A percentile compares a stretch with the other conserved stretches of the same genome.
These are phyloP conservation scores for Morinoia aosen DNA, from an alignment of 2,888 invertebrate genomes.

Conservation along the genomic window DNA sequence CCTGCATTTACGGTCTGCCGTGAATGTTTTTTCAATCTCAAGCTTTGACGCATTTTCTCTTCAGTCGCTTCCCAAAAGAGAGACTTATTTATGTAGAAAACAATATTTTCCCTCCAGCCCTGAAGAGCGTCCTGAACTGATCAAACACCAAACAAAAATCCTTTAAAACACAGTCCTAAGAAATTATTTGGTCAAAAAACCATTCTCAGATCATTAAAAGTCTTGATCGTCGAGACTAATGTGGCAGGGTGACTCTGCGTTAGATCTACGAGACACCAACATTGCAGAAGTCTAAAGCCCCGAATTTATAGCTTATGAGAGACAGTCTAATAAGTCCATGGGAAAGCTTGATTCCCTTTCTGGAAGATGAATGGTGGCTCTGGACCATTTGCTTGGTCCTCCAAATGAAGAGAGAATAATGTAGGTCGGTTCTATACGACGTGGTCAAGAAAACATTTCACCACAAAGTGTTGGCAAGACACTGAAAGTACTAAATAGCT, in stretches of 20 bases:
- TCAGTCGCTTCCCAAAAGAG: not conserved
- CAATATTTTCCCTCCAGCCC: not conserved
- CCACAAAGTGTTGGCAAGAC: not conserved
- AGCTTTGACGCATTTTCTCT: not conserved
- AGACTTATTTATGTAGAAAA: not conserved
- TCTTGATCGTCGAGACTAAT: constrained; percentile 45
- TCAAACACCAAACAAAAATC: not conserved
- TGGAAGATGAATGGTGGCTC: constrained; percentile 47
- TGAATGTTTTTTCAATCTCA: not conserved
- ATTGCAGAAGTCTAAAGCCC: constrained; percentile 52
- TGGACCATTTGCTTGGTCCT: constrained; percentile 52
- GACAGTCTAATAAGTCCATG: constrained; percentile 53
- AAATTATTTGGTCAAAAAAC: constrained; percentile 21
- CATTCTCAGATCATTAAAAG: constrained; percentile 44
- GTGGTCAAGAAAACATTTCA: constrained; percentile 43
- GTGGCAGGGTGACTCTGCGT: constrained; percentile 35
- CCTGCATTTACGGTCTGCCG: not conserved
- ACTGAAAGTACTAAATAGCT: not conserved
- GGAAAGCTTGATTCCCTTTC: constrained; percentile 53
- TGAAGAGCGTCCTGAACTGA: not conserved
- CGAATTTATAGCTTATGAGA: constrained; percentile 45
- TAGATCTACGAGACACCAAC: constrained; percentile 50
- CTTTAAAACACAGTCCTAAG: not conserved
- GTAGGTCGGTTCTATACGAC: constrained; percentile 29
- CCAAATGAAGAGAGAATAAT: constrained; percentile 52